A percentile compares a stretch with the other conserved stretches of the same genome.
These are phyloP conservation scores for Lasioglossum zephyrum DNA, from an alignment of 2,888 invertebrate species.

Conservation along the genomic window DNA sequence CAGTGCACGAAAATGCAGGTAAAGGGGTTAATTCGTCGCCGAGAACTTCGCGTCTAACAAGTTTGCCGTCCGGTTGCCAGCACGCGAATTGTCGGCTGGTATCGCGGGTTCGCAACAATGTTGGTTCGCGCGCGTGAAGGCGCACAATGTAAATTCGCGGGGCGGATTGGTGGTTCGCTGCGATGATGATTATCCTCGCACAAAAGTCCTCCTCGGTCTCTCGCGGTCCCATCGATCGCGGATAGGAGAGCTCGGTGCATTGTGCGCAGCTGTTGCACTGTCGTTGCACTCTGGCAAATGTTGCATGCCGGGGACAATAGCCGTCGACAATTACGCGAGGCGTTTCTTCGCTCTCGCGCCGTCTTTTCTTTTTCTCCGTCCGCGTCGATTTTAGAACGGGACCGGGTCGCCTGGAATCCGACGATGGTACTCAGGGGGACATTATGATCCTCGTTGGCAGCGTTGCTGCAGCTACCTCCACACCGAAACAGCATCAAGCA, in stretches of 20 bases:
- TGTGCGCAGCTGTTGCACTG: constrained; percentile 1
- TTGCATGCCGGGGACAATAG: neutral
- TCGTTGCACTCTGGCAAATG: neutral
- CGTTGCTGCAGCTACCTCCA: neutral
- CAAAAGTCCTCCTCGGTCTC: neutral
- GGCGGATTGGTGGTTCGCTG: neutral
- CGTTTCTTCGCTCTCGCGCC: neutral
- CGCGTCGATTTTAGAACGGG: neutral
- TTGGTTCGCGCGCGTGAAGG: neutral
- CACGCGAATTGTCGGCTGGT: neutral
- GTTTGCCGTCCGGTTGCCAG: neutral
- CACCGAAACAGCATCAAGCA: neutral
- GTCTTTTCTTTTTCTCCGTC: neutral
- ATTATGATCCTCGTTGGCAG: neutral
- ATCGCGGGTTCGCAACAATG: neutral
- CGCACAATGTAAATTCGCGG: neutral
- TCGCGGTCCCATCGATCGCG: constrained; percentile 1
- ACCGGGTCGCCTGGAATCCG: constrained; percentile 1
- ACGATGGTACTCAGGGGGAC: neutral
- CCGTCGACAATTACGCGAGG: neutral
- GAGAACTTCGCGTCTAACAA: neutral
- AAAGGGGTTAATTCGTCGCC: neutral
- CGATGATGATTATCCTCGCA: neutral
- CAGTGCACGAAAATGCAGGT: neutral
- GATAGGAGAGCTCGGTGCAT: neutral